Base-by-base conservation (phyloP, 2,797 vertebrate genomes). In the Paramormyrops hopkinsi region DNA sequence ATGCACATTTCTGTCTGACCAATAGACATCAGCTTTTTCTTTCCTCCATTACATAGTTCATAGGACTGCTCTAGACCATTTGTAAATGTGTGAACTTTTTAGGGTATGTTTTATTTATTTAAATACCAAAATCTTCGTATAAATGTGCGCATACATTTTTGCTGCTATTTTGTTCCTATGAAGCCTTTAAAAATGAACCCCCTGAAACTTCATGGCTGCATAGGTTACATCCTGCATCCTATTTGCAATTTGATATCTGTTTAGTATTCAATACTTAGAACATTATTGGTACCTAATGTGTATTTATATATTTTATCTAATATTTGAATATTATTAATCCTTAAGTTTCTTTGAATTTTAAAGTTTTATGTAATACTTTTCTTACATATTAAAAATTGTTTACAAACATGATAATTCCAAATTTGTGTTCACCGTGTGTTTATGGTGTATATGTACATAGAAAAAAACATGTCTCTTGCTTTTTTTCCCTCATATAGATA, bases 401-500 rank as follows among this genome's bases (percentile, higher is more conserved):
- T 37, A 37, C 29, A 33, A 37, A 37, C 3, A 73, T 73, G 65
- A 12, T 14, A 37, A 73, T 73, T 73, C 22, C 62, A 25, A 11
- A 69, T 69, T 69, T 29, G 25, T 33, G 25, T 33, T 29, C 22
- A 59, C 2, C 0, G 56, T 59, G 54, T 29, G 62, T 69, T 69
- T 69, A 59, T 59, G 56, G 56, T 59, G 56, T 59, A 8, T 59
- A 59, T 22, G 56, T 59, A 22, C 19, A 59, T 59, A 59, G n/a
- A 22, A 59, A 56, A 54, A 59, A 59, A 59, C 6, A 14, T n/a
- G 54, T 59, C 14, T 76, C 14, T 17, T 76, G 25, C 33, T 76
- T 37, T 76, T 69, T 69, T 17, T 6, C 5, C 33, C 33, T 17
- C 1, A 89, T 90, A 48, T 62, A 93, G 93, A 88, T 33, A 3